Evolutionary conservation across 1,140 invertebrate genomes (phyloP), one percentile per base, ranked within the genome.

Genomic region (Dolichoris vasculosae): DNA sequence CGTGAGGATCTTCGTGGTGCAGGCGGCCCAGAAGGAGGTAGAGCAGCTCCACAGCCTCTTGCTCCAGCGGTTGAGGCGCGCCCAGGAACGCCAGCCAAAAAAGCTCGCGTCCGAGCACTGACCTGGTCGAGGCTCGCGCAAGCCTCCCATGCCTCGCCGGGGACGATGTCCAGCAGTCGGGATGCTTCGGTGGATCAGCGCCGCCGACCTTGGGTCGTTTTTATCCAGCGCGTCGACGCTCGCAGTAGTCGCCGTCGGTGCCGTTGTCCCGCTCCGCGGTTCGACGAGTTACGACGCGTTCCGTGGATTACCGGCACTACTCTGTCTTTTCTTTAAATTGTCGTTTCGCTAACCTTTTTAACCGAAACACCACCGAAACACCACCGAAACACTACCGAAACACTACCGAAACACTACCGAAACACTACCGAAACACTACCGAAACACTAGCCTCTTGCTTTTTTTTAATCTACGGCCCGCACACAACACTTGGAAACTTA

Each of bases 1-100:
- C 84, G 95, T 98, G 63, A 97, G 97, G 93, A 96, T 98, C 78
- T 98, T 97, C 89, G 95, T 98, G 77, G 95, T 94, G 40, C 93
- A 97, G 96, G 96, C 96, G 26, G 96, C 95, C 80, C 96, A 96
- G 0, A 96, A 96, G 79, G 97, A 98, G 90, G 96, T 96, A 17
- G 96, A 96, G 78, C 95, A 96, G 87, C 91, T 98, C 63, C 94
- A 96, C 88, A 94, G 95, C 89, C 95, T 96, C 2, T 91, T 98
- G 48, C 94, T 96, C 82, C 95, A 95, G 89, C 93, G 97, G 38
- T 92, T 96, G 69, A 93, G 94, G 86, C 94, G 93, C 23, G 94
- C 92, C 0, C 90, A 93, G 55, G 91, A 92, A 78, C 91, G 92
- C 11, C 90, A 91, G 59, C 92, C 92, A 26, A 93, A 93, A 83